These are phyloP conservation scores for Cyclina sinensis DNA, from an alignment of 1,140 invertebrate genomes.

Conservation along the genomic window DNA sequence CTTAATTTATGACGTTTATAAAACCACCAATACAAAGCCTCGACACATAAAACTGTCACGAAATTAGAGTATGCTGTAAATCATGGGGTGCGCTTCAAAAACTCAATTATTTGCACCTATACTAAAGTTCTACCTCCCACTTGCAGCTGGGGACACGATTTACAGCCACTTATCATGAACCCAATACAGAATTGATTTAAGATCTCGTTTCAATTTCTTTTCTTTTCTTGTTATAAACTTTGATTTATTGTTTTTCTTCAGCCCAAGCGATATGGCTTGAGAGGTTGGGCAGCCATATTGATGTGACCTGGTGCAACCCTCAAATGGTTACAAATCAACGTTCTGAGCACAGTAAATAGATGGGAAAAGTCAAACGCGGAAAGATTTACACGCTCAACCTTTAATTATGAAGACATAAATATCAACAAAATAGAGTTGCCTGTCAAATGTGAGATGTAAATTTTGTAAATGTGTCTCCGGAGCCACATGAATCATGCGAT, in stretches of 20 bases:
- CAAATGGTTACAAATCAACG: slow-evolving; percentile 57
- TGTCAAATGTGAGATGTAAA: slow-evolving; percentile 66
- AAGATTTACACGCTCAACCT: slow-evolving; percentile 66
- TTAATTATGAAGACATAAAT: slow-evolving; percentile 69
- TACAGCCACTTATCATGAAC: slow-evolving; percentile 62
- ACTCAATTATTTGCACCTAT: slow-evolving; percentile 70
- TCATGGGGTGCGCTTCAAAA: slow-evolving; percentile 65
- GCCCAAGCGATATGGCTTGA: slow-evolving; percentile 25
- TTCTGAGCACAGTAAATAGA: slow-evolving; percentile 48
- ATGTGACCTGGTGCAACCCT: slow-evolving; percentile 40
- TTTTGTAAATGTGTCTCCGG: slow-evolving; percentile 62
- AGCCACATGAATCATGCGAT: slow-evolving; percentile 36
- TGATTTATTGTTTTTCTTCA: slow-evolving; percentile 58
- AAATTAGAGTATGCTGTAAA: slow-evolving; percentile 57
- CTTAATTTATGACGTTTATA: slow-evolving; percentile 68
- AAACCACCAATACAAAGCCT: slow-evolving; percentile 64
- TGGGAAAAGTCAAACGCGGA: slow-evolving; percentile 65
- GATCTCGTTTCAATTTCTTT: slow-evolving; percentile 55
- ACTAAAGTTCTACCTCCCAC: slow-evolving; percentile 60
- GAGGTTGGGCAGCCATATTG: slow-evolving; percentile 46
- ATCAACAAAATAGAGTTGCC: slow-evolving; percentile 64
- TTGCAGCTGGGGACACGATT: slow-evolving; percentile 63
- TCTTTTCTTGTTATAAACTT: slow-evolving; percentile 38
- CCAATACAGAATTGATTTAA: slow-evolving; percentile 64
- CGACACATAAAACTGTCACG: slow-evolving; percentile 63